A percentile compares a stretch with the other conserved stretches of the same genome.
Conservation (phyloP, 2,797 vertebrate species). For the Staurois parvus region DNA sequence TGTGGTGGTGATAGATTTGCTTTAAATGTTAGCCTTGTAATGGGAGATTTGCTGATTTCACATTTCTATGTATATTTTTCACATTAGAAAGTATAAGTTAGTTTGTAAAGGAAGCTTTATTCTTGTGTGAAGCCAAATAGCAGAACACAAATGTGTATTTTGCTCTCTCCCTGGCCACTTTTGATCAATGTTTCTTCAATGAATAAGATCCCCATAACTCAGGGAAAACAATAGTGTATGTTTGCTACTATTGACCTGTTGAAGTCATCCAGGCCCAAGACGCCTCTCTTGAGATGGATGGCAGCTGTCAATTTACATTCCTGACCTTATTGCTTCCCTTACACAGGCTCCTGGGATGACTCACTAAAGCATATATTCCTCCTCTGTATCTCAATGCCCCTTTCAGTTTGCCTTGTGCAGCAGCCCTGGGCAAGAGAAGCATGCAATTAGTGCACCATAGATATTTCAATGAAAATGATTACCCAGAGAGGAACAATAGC, state of each 20-base stretch:
- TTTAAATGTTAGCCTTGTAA: too few relatives aligned
- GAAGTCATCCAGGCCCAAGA: constrained; percentile 6
- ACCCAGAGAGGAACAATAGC: constrained; percentile 49
- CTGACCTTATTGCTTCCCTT: constrained; percentile 40
- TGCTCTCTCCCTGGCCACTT: neutral
- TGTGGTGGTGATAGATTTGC: too few relatives aligned
- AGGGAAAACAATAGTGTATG: neutral
- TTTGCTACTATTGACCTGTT: constrained; percentile 5
- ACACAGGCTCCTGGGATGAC: neutral
- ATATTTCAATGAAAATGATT: constrained; percentile 50
- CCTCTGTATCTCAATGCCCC: constrained; percentile 29
- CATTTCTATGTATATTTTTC: too few relatives aligned
- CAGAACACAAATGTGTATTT: neutral
- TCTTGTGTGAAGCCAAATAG: neutral
- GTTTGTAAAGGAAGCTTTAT: neutral
- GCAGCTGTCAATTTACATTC: constrained; percentile 42
- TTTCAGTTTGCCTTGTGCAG: constrained; percentile 21
- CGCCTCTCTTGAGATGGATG: constrained; percentile 17
- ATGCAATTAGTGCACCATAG: constrained; percentile 40
- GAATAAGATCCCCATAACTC: neutral
- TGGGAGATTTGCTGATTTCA: too few relatives aligned
- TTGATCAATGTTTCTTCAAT: neutral
- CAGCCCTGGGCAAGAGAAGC: constrained; percentile 35
- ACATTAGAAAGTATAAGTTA: neutral
- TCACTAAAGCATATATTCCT: constrained; percentile 25